phyloP scores from a whole-genome alignment of 2,888 invertebrate species.

The Cacoxenus indagator region DNA sequence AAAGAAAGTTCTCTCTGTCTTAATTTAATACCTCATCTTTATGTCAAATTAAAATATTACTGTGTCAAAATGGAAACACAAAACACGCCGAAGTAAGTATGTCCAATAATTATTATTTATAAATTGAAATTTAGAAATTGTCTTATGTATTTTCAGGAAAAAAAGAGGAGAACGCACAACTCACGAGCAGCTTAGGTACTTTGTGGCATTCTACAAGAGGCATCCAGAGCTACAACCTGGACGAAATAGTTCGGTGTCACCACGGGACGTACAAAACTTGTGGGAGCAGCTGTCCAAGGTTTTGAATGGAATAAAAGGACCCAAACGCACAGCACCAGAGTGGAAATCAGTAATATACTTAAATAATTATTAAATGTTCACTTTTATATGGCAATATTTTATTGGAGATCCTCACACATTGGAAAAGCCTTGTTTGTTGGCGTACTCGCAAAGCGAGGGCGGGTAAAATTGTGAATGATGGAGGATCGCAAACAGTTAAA shows the following conservation, averaged over 20 bases:
- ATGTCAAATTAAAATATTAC: no score
- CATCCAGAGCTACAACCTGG: background rate
- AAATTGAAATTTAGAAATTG: no score
- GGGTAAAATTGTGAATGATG: background rate
- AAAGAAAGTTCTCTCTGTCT: no score
- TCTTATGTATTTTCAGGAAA: background rate
- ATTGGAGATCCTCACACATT: background rate
- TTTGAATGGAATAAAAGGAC: background rate
- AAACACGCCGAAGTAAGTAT: no score
- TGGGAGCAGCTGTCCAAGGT: background rate
- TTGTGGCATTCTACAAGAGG: background rate
- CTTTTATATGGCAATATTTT: background rate
- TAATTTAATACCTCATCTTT: no score
- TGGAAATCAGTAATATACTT: background rate
- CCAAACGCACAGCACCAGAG: background rate
- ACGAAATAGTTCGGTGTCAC: background rate
- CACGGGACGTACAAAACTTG: background rate
- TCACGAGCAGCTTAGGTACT: background rate
- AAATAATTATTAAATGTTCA: background rate
- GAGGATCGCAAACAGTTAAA: background rate
- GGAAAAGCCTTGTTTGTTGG: background rate
- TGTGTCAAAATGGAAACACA: no score
- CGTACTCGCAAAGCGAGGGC: background rate
- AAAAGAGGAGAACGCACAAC: background rate
- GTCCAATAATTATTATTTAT: no score